phyloP scores from a whole-genome alignment of 2,888 invertebrate genomes.

The Drosophila siamana region DNA sequence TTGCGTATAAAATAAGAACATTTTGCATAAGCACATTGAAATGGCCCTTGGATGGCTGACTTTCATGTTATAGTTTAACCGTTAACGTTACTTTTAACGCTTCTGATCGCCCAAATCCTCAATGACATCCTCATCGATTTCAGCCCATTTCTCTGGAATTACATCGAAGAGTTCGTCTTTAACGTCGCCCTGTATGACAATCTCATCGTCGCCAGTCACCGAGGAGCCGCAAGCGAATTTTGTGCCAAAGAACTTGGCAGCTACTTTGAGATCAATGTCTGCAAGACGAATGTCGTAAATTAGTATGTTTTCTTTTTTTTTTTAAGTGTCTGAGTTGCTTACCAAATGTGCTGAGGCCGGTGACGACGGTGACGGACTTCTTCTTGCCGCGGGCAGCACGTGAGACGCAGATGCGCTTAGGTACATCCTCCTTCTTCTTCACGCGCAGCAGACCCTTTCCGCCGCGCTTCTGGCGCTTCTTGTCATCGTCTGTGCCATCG shows the following conservation, averaged over 20 bases:
- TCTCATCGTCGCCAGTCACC: slow-evolving; percentile 99
- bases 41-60: slow-evolving; percentile 13
- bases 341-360: slow-evolving; percentile 98
- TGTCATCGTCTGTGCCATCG: slow-evolving; percentile 94
- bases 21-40: slow-evolving; percentile 29
- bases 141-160: slow-evolving; percentile 99
- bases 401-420: slow-evolving; percentile 93
- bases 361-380: slow-evolving; percentile 99
- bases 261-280: slow-evolving; percentile 99
- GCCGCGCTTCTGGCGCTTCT: slow-evolving; percentile 97
- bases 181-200: slow-evolving; percentile 99
- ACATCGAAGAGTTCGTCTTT: slow-evolving; percentile 99
- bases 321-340: slow-evolving; percentile 64
- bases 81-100: slow-evolving; percentile 87
- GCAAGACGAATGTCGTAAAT: slow-evolving; percentile 64
- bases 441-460: slow-evolving; percentile 98
- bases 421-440: slow-evolving; percentile 96
- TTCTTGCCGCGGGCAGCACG: slow-evolving; percentile 98
- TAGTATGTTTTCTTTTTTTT: too few species aligned
- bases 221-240: slow-evolving; percentile 99
- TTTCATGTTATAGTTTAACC: neutral
- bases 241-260: slow-evolving; percentile 98
- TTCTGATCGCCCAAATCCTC: slow-evolving; percentile 97
- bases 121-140: slow-evolving; percentile 96
- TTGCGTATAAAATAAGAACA: slow-evolving; percentile 72